phyloP scores from a whole-genome alignment of 2,888 invertebrate species.

The Cephus runcator region DNA sequence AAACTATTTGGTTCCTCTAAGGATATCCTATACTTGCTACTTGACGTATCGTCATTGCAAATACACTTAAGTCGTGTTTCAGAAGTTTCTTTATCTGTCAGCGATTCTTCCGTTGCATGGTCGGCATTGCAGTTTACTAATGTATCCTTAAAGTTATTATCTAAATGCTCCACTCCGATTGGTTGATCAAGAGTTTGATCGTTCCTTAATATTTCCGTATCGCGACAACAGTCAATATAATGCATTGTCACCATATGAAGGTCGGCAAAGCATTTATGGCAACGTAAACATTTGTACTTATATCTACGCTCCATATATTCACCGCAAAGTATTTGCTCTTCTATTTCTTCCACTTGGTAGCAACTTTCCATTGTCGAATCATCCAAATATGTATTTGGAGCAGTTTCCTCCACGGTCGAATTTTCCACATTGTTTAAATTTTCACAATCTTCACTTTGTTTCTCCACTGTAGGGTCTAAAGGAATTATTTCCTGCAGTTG shows the following conservation, averaged over 20 bases:
- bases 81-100: background rate
- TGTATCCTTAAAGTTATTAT: slow-evolving; percentile 14
- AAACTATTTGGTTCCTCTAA: background rate
- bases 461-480: background rate
- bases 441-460: background rate
- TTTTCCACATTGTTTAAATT: background rate
- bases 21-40: background rate
- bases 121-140: background rate
- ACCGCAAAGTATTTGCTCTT: slow-evolving; percentile 15
- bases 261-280: slow-evolving; percentile 27
- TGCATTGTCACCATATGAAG: slow-evolving; percentile 30
- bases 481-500: background rate
- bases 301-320: slow-evolving; percentile 16
- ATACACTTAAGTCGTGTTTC: background rate
- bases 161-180: slow-evolving; percentile 8
- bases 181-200: background rate
- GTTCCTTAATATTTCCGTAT: background rate
- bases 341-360: slow-evolving; percentile 10
- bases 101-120: background rate
- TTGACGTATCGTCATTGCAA: background rate
- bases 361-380: slow-evolving; percentile 6
- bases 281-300: slow-evolving; percentile 37
- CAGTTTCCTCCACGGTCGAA: background rate
- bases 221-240: slow-evolving; percentile 25
- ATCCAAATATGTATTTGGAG: background rate